A percentile compares a stretch with the other conserved stretches of the same genome.
phyloP scores from a whole-genome alignment of 1,140 invertebrate species.

The Saxidomus purpurata region DNA sequence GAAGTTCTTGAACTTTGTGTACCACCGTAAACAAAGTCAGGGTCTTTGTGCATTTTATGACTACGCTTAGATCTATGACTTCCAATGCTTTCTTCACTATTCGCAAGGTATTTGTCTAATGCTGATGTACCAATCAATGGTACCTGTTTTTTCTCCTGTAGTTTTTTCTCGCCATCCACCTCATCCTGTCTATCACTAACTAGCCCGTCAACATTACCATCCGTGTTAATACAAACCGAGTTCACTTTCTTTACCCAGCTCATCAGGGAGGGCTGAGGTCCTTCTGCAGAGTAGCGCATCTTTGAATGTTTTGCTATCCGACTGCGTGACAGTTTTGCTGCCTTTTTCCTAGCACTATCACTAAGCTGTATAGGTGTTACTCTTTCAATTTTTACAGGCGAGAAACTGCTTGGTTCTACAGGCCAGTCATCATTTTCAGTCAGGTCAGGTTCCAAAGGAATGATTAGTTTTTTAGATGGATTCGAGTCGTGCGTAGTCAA shows the following conservation, averaged over 20 bases:
- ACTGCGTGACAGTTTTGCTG: constrained; percentile 32
- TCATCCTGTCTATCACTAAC: constrained; percentile 4
- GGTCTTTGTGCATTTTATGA: constrained; percentile 15
- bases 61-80: background rate
- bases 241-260: constrained; percentile 49
- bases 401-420: background rate
- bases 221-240: background rate
- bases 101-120: background rate
- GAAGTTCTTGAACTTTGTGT: background rate
- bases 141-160: background rate
- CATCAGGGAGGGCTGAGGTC: constrained; percentile 46
- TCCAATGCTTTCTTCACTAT: background rate
- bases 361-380: background rate
- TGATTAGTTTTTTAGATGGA: constrained; percentile 52
- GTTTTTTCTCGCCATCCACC: background rate
- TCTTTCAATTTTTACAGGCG: constrained; percentile 11
- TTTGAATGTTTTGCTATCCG: constrained; percentile 13
- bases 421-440: background rate
- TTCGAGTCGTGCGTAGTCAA: constrained; percentile 15
- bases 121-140: background rate
- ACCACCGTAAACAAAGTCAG: background rate
- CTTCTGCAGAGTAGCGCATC: constrained; percentile 5
- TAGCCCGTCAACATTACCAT: background rate
- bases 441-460: constrained; percentile 56
- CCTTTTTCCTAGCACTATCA: background rate